Evolutionary conservation across 2,888 invertebrate species (phyloP), one percentile per base, ranked within the genome.

Genomic region (Laspeyria flexula): DNA sequence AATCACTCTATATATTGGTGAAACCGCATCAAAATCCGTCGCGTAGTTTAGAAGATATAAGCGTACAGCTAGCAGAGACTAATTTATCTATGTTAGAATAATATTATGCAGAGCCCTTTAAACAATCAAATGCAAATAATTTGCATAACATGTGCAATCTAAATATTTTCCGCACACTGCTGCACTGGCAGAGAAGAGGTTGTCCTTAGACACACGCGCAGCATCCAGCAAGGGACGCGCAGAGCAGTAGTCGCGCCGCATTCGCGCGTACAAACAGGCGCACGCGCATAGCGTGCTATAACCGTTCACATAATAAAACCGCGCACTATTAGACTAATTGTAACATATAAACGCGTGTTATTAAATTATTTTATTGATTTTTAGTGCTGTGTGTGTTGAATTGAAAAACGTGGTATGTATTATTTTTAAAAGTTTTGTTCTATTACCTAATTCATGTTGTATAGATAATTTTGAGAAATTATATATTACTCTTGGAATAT

Each of bases 241-340:
- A 60, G 53, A 45, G 64, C 69, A 64, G 59, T 65, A 74, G 71
- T 73, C 67, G 72, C 73, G 70, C 77, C 64, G 66, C 68, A 80
- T 72, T 77, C 69, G 81, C 76, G 83, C 81, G 80, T 78, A 54
- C 60, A 64, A 71, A 67, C 65, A 79, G 76, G 80, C 79, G 81
- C 75, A 64, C 55, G 62, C 58, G 53, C 34, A 37, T 48, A 33
- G 54, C 58, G 46, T 53, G 53, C 50, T 42, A 38, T 29, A 6
- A 5, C 42, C 35, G 33, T 18, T 53, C n/a, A 23, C 30, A 34
- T 15, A 3, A 35, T 43, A 50, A 15, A 65, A 47, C 43, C 45
- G 41, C 50, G 46, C 48, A 37, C 47, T 27, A 30, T 42, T 53
- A 53, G 35, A 38, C 39, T 15, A 21, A 27, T 27, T 37, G 38